These are phyloP conservation scores for Rhynchomys soricoides DNA, from an alignment of 2,113 vertebrate species.

Conservation along the genomic window DNA sequence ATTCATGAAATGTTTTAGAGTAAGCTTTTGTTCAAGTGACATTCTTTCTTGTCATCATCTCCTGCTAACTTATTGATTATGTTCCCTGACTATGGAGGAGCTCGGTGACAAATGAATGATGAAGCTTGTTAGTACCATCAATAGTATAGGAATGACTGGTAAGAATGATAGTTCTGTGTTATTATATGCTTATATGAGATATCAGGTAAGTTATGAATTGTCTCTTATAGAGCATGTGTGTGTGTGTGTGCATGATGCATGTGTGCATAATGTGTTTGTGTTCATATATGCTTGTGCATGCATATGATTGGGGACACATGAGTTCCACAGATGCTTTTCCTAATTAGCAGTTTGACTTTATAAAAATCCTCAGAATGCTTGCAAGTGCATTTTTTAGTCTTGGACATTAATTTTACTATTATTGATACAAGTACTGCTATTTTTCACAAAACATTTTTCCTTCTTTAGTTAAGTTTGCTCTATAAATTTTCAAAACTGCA, in stretches of 20 bases:
- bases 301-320: neutral
- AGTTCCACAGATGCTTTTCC: neutral
- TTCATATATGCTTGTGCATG: too few relatives aligned
- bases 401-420: neutral
- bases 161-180: neutral
- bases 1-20: constrained; percentile 10
- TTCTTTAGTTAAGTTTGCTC: neutral
- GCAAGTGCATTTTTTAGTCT: neutral
- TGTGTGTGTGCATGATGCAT: neutral
- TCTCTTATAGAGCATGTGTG: neutral
- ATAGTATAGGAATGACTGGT: neutral
- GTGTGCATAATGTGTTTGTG: neutral
- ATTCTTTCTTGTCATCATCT: neutral
- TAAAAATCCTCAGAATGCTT: neutral
- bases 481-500: constrained; percentile 43
- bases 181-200: neutral
- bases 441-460: neutral
- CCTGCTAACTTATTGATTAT: neutral
- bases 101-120: neutral
- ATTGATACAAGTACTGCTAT: neutral
- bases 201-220: neutral
- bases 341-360: neutral
- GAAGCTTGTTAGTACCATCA: neutral
- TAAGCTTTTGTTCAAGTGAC: neutral
- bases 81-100: neutral